Evolutionary conservation across 2,888 invertebrate species (phyloP), one percentile per base, ranked within the genome.

Genomic region (Tetrapedia diversipes): DNA sequence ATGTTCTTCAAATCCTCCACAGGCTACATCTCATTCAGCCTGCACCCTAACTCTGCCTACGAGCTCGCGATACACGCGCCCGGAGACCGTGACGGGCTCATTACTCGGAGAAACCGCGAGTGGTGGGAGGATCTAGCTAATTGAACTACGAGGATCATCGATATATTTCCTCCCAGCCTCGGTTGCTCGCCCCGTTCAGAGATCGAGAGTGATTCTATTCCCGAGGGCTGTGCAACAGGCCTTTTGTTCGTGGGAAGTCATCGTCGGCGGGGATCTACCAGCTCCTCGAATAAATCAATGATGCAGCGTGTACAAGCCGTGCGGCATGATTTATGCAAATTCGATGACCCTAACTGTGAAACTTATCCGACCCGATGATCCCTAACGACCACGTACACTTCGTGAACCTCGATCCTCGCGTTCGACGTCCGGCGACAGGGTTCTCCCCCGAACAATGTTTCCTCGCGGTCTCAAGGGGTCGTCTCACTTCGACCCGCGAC

Each of bases 161-260:
- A 47, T 63, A n/a, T 16, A n/a, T 51, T 51, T 51, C 51, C 29
- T n/a, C n/a, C 16, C 51, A 49, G 47, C 47, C n/a, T n/a, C n/a
- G n/a, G n/a, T 51, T 51, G 51, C 51, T 27, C 10, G 51, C 24
- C 1, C n/a, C 51, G n/a, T 27, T 29, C 24, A 22, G 22, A 47
- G 22, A 47, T 47, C 2, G 7, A 47, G 22, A 3, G 1, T 3
- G 22, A 22, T 47, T 16, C 16, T 6, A 47, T 47, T 14, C 11
- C 19, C 47, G 22, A 19, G 22, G 7, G 47, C 22, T 14, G 47
- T 47, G 14, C n/a, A n/a, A n/a, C n/a, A 8, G 1, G 19, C 7
- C 14, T 22, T 4, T 22, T 11, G 22, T 19, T 19, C 22, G n/a
- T 14, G 45, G 11, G 2, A 47, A 47, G 22, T 47, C 22, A 22